Evolutionary conservation across 64 coral and sea anemone genomes (phyloP), one percentile per base, ranked within the genome.

Genomic region (Hydrozoanthus tunicans): DNA sequence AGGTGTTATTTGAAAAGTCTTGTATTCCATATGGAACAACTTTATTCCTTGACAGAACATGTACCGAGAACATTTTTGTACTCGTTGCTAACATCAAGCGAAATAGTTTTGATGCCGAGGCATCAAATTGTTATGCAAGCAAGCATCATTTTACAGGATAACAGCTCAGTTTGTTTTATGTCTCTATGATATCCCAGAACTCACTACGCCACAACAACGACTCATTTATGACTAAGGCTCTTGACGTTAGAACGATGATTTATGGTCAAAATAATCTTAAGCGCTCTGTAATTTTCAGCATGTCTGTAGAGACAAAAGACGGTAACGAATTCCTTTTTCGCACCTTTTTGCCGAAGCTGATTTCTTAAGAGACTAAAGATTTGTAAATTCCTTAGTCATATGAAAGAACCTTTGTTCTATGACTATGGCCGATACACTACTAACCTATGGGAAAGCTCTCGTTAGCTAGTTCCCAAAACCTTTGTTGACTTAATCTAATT

Each of bases 401-500:
- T 83, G 27, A 83, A 83, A 83, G 62, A 83, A 43, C 81, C 32
- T 53, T 83, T 83, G 81, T 83, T 32, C 62, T 27, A 67, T 17
- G 61, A 13, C 62, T 27, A 67, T 17, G 61, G 20, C 55, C 24
- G 10, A 82, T 4, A 82, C 25, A 63, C 25, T 64, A 6, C 26
- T 6, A 43, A 27, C 4, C 12, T 83, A 83, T 83, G 81, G 81
- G 81, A 83, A 83, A 83, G 51, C 81, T 17, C 53, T 67, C 61
- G 5, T 32, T 23, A 17, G 3, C 62, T 64, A 8, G 81, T 83
- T 83, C 81, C 81, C 81, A 83, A 83, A 83, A 14, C 14, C 81
- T 83, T 83, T 64, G 81, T 83, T 67, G 32, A 67, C 81, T 83
- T 83, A 83, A 79, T 7, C 15, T 8, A 57, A 79, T 54, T 78